phyloP scores from a whole-genome alignment of 1,140 invertebrate species.

The Drosophila pruinosa region DNA sequence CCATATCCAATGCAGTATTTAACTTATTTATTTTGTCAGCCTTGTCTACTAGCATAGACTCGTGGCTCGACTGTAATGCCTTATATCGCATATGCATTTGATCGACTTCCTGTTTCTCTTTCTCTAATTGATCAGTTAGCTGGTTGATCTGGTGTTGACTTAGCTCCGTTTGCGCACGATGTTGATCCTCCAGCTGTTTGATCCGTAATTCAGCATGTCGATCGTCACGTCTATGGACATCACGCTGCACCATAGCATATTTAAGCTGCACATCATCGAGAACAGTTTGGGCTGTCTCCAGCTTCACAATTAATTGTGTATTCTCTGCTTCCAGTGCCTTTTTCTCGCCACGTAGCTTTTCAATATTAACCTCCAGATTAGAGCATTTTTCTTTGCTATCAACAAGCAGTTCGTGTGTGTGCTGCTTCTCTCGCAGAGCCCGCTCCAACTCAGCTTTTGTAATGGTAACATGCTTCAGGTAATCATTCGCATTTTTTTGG shows the following conservation, averaged over 20 bases:
- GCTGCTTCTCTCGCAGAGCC: conserved; percentile 83
- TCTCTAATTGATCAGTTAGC: conserved; percentile 62
- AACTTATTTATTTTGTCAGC: conserved; percentile 84
- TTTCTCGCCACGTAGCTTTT: conserved; percentile 68
- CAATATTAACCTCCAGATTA: conserved; percentile 65
- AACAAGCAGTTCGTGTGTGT: conserved; percentile 84
- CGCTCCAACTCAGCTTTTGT: conserved; percentile 84
- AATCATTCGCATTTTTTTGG: conserved; percentile 71
- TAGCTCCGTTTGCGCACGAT: conserved; percentile 68
- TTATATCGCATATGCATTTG: conserved; percentile 83
- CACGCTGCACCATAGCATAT: conserved; percentile 71
- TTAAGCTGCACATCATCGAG: conserved; percentile 69
- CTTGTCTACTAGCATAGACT: conserved; percentile 84
- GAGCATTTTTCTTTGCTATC: conserved; percentile 76
- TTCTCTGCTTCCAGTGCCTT: conserved; percentile 67
- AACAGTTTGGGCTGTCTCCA: conserved; percentile 65
- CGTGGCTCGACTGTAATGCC: conserved; percentile 84
- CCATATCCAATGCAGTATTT: conserved; percentile 83
- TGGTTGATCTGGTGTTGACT: conserved; percentile 68
- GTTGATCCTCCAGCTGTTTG: conserved; percentile 66
- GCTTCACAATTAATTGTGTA: conserved; percentile 52
- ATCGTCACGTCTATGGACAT: conserved; percentile 59
- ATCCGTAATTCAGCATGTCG: conserved; percentile 57
- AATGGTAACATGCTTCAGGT: conserved; percentile 83
- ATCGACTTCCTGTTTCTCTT: conserved; percentile 84